A percentile compares a stretch with the other conserved stretches of the same genome.
Evolutionary conservation across 2,113 vertebrate species (phyloP).

Genomic region (Xenus cinereus): DNA sequence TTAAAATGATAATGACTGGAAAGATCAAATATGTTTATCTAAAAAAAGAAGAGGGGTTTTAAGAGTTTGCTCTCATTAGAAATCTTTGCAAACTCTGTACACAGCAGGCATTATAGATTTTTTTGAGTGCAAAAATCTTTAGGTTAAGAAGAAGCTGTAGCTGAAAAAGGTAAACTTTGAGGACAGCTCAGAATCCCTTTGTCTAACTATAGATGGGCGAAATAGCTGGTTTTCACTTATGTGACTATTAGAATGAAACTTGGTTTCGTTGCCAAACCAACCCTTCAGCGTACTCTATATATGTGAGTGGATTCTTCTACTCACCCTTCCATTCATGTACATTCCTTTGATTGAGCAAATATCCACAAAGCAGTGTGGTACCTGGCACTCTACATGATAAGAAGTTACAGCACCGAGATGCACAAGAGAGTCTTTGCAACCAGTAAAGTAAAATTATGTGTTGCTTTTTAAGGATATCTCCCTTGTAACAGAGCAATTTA

Average conservation of each 20-base stretch:
- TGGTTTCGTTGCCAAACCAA: background rate
- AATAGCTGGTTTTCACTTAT: background rate
- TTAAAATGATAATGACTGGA: constrained; percentile 75
- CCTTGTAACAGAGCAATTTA: background rate
- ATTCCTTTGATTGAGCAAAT: background rate
- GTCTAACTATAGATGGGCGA: background rate
- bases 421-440: background rate
- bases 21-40: constrained; percentile 64
- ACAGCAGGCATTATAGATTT: constrained; percentile 37
- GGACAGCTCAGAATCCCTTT: background rate
- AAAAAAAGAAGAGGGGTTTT: constrained; percentile 46
- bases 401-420: background rate
- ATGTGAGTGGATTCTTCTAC: background rate
- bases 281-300: background rate
- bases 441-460: background rate
- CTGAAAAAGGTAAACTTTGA: background rate
- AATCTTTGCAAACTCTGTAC: constrained; percentile 38
- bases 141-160: background rate
- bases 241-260: background rate
- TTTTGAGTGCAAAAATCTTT: background rate
- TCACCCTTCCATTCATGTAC: background rate
- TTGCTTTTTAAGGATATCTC: background rate
- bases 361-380: background rate
- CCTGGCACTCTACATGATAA: rapidly evolving
- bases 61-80: constrained; percentile 51